Conservation (phyloP, 1,140 invertebrate genomes). For the Ceratoteleas bidentatus region DNA sequence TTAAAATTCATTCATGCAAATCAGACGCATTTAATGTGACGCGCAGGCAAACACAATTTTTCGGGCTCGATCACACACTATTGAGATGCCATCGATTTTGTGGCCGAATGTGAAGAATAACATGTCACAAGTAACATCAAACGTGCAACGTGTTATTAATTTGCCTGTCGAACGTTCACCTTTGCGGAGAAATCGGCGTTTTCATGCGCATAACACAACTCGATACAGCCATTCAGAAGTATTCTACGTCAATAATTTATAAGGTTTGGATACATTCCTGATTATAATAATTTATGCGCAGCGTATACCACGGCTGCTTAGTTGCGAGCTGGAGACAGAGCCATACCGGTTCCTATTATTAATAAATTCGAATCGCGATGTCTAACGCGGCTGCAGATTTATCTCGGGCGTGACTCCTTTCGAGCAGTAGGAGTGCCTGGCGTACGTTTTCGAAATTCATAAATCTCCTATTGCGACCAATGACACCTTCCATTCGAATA, state of each 20-base stretch:
- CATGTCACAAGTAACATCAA: constrained; percentile 44
- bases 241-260: constrained; percentile 67
- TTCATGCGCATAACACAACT: constrained; percentile 45
- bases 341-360: constrained; percentile 71
- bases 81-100: constrained; percentile 31
- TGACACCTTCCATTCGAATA: constrained; percentile 56
- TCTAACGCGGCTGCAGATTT: constrained; percentile 69
- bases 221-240: constrained; percentile 58
- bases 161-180: constrained; percentile 40
- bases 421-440: constrained; percentile 64
- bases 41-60: constrained; percentile 38
- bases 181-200: constrained; percentile 39
- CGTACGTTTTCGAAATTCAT: constrained; percentile 66
- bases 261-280: constrained; percentile 68
- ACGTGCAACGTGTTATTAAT: constrained; percentile 57
- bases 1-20: constrained; percentile 63
- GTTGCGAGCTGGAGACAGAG: constrained; percentile 62
- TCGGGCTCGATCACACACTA: constrained; percentile 31
- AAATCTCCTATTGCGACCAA: constrained; percentile 63
- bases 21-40: constrained; percentile 46
- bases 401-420: constrained; percentile 67
- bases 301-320: constrained; percentile 64
- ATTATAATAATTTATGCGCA: constrained; percentile 71
- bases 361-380: constrained; percentile 70
- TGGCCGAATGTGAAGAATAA: constrained; percentile 41